Base-by-base conservation (phyloP, 2,113 vertebrate genomes). In the Mormyrus lacerda region DNA sequence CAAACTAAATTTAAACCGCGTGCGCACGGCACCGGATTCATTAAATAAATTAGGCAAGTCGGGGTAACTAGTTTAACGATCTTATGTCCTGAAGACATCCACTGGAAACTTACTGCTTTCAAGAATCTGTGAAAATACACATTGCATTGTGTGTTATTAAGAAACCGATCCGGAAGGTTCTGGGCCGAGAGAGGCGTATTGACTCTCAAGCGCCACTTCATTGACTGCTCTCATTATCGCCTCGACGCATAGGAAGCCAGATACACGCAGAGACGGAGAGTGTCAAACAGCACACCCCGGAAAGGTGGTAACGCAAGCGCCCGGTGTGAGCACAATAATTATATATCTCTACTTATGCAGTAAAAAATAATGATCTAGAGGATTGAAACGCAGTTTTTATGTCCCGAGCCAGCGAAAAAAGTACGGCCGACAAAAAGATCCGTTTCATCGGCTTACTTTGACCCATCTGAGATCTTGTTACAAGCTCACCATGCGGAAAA, bases 111-210 rank as follows among this genome's bases (percentile, higher is more conserved):
- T 55, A 45, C 44, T 65, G 87, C 31, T 55, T 44, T 65, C 87
- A 87, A 61, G 53, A 87, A 39, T 9, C 87, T 44, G 55, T 87
- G 87, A 87, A 87, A 87, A 87, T 87, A 87, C 21, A 61, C 35
- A 15, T n/a, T 44, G 39, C 51, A 87, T 61, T 65, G 86, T 61
- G 39, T 61, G 39, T 87, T 87, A 87, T 61, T 87, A 35, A 58
- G 21, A 87, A 39, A 87, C 21, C 31, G 42, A 65, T 87, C 21
- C 21, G 39, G 19, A 45, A 45, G 55, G 24, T 19, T 87, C 87
- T 87, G 35, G 4, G 24, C 55, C 1, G 39, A 65, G 55, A 87
- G 85, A 39, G 35, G 61, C 39, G 58, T 65, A 87, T 87, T 87
- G 87, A 65, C 4, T 87, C 51, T 61, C 35, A 44, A 87, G 87